Conservation (phyloP, 2,888 invertebrate species). For the Entomobrya proxima region DNA sequence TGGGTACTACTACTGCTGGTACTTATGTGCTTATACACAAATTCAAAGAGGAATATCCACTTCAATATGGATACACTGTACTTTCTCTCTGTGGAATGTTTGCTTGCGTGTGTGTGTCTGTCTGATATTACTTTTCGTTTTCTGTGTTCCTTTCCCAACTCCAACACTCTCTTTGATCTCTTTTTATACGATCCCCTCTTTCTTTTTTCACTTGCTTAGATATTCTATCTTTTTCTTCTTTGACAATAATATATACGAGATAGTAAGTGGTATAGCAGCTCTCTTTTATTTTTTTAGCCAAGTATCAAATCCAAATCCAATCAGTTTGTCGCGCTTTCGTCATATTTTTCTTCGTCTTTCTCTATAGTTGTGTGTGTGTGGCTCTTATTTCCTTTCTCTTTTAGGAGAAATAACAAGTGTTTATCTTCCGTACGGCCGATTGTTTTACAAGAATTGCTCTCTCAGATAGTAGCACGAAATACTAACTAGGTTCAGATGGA, state of each 20-base stretch:
- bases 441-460: no score
- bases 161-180: slow-evolving; percentile 50
- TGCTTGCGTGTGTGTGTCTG: background rate
- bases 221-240: background rate
- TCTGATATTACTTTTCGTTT: background rate
- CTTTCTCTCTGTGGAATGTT: background rate
- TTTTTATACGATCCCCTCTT: slow-evolving; percentile 26
- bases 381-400: background rate
- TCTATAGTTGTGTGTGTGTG: no score
- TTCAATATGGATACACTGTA: background rate
- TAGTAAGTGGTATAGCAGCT: no score
- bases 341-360: slow-evolving; percentile 28
- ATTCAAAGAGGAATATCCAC: background rate
- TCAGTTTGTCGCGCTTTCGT: slow-evolving; percentile 71
- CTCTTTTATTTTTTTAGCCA: slow-evolving; percentile 32
- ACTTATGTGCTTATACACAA: no score
- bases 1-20: no score
- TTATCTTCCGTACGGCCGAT: slow-evolving; percentile 17
- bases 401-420: slow-evolving; percentile 16
- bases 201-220: background rate
- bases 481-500: background rate
- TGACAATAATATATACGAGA: no score
- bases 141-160: background rate
- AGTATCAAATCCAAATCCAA: slow-evolving; percentile 72
- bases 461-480: no score